A percentile compares a stretch with the other conserved stretches of the same genome.
Conservation (phyloP, 2,888 invertebrate species). For the Drosophila colorata region DNA sequence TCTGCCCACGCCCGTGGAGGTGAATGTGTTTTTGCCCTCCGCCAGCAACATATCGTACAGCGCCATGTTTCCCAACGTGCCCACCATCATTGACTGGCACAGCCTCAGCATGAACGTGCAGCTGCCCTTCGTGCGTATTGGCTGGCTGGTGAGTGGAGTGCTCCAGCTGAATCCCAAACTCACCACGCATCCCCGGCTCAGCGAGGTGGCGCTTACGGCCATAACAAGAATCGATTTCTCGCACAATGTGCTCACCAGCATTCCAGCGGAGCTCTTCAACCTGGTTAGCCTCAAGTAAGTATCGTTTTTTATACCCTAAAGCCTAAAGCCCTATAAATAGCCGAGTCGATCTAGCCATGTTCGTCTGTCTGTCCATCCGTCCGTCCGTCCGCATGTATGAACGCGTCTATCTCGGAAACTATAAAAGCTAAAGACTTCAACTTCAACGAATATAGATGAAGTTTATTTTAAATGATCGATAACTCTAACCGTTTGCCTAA, state of each 20-base stretch:
- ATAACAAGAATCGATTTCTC: constrained; percentile 97
- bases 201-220: constrained; percentile 92
- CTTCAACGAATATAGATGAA: too few relatives aligned
- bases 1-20: constrained; percentile 87
- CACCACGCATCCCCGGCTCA: constrained; percentile 88
- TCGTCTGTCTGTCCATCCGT: too few relatives aligned
- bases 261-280: constrained; percentile 94
- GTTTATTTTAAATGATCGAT: too few relatives aligned
- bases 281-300: constrained; percentile 90
- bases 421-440: too few relatives aligned
- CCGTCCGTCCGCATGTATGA: too few relatives aligned
- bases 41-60: constrained; percentile 91
- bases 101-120: constrained; percentile 88
- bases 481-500: too few relatives aligned
- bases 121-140: constrained; percentile 89
- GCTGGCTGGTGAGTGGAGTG: constrained; percentile 94
- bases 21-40: constrained; percentile 84
- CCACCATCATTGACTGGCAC: constrained; percentile 97
- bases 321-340: too few relatives aligned
- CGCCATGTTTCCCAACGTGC: constrained; percentile 92
- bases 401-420: too few relatives aligned
- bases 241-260: constrained; percentile 91
- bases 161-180: constrained; percentile 93
- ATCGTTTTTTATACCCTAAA: neutral
- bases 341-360: too few relatives aligned